Percentiles rank a stretch among this genome's conserved stretches.
Evolutionary conservation across 2,113 vertebrate genomes (phyloP).

Genomic region (Taxidea taxus): DNA sequence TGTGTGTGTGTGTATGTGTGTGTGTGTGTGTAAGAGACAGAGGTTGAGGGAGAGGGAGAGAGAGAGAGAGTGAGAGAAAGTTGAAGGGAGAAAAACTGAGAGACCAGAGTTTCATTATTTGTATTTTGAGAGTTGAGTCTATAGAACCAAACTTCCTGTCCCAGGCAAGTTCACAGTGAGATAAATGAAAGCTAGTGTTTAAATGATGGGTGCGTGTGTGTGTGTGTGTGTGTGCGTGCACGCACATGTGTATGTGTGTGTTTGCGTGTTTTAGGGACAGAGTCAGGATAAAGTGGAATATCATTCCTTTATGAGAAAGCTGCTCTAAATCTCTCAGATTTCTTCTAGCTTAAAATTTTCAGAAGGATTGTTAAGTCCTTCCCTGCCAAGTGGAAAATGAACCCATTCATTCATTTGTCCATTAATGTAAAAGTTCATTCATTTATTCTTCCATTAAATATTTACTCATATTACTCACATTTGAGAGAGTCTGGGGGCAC

Average conservation of each 20-base stretch:
- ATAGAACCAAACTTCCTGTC: neutral
- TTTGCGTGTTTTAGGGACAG: neutral
- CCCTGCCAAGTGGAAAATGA: neutral
- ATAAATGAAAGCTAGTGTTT: neutral
- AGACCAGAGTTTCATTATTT: neutral
- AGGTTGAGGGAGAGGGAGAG: neutral
- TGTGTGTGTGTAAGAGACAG: neutral
- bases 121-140: neutral
- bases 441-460: neutral
- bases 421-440: neutral
- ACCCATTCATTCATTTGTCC: neutral
- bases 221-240: neutral
- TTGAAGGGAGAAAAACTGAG: neutral
- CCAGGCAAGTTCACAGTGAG: neutral
- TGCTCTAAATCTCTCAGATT: constrained; percentile 8
- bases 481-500: neutral
- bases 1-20: neutral
- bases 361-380: neutral
- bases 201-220: neutral
- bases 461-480: neutral
- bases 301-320: neutral
- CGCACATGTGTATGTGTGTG: neutral
- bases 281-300: neutral
- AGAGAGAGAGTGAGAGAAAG: neutral
- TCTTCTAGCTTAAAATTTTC: neutral